phyloP scores from a whole-genome alignment of 2,113 vertebrate genomes.

The Sigmodon hispidus region DNA sequence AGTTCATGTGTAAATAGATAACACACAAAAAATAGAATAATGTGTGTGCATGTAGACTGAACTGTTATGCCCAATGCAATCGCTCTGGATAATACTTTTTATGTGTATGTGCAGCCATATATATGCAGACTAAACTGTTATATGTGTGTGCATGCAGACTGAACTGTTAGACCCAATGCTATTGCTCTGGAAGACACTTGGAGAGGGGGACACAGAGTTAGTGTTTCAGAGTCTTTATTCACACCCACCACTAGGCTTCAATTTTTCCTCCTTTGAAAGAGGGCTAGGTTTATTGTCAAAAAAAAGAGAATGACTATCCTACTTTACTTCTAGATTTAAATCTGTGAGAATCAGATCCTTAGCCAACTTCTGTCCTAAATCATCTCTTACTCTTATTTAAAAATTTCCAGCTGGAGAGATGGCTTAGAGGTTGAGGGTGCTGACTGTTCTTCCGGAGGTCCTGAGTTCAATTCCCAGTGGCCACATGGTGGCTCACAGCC shows the following conservation, averaged over 20 bases:
- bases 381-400: background rate
- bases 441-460: too few species aligned
- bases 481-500: too few species aligned
- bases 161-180: background rate
- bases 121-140: background rate
- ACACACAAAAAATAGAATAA: background rate
- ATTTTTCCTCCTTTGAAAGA: slow-evolving; percentile 2
- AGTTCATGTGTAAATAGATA: background rate
- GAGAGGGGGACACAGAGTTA: background rate
- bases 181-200: background rate
- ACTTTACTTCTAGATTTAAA: background rate
- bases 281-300: background rate
- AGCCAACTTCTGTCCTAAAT: background rate
- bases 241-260: background rate
- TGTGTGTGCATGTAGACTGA: too few species aligned
- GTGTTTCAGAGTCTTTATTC: background rate
- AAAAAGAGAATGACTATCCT: background rate
- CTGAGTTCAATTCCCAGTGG: too few species aligned
- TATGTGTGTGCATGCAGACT: background rate
- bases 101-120: too few species aligned
- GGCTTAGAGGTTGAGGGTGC: too few species aligned
- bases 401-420: too few species aligned
- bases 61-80: too few species aligned
- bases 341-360: background rate
- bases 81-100: background rate